Evolutionary conservation across 2,888 invertebrate genomes (phyloP).

Genomic region (Chironomus riparius): DNA sequence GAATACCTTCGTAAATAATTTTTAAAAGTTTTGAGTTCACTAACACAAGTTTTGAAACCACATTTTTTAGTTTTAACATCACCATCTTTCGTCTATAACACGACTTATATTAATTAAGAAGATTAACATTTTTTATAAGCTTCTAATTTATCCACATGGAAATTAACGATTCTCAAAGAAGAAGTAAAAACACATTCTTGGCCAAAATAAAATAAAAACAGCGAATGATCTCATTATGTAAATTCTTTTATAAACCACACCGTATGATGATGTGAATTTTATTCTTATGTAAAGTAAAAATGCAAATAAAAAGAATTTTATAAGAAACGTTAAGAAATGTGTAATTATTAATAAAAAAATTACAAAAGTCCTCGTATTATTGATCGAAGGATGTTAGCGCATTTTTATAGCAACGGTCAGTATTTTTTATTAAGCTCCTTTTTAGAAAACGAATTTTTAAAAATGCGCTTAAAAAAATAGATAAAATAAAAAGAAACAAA

Average conservation of each 20-base stretch:
- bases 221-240: conserved; percentile 26
- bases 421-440: too few species aligned
- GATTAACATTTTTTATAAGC: conserved; percentile 25
- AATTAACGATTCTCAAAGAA: neutral
- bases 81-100: neutral
- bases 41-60: neutral
- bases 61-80: neutral
- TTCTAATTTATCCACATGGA: neutral
- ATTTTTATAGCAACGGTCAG: too few species aligned
- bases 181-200: neutral
- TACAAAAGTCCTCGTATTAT: too few species aligned
- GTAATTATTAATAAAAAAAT: too few species aligned
- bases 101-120: conserved; percentile 25
- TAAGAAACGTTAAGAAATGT: too few species aligned
- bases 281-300: neutral
- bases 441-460: too few species aligned
- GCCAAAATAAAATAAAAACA: neutral
- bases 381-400: too few species aligned
- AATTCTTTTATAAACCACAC: conserved; percentile 1
- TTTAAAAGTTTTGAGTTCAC: neutral
- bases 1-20: too few species aligned
- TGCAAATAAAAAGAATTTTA: neutral
- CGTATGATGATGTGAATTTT: neutral
- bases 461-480: too few species aligned
- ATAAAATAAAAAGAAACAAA: too few species aligned